Evolutionary conservation across 2,113 vertebrate genomes (phyloP).

Genomic region (Mustelus asterias): DNA sequence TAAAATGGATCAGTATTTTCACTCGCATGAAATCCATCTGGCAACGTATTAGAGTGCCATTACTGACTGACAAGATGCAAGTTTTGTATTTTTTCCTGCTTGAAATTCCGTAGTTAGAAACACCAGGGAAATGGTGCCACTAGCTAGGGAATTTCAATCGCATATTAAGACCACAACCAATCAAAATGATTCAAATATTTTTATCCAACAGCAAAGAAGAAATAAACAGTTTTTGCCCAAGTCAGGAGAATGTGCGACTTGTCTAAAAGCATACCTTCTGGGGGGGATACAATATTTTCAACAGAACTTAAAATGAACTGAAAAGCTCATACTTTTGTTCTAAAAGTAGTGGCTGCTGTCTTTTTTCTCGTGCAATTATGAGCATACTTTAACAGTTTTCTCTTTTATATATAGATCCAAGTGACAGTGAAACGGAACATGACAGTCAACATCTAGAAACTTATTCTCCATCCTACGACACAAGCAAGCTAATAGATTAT

Average conservation of each 20-base stretch:
- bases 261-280: neutral
- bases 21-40: neutral
- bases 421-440: slow-evolving; percentile 50
- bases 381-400: slow-evolving; percentile 14
- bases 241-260: neutral
- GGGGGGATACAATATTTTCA: neutral
- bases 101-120: neutral
- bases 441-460: slow-evolving; percentile 49
- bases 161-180: neutral
- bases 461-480: slow-evolving; percentile 70
- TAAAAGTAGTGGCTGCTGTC: neutral
- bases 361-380: neutral
- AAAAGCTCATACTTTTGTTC: neutral
- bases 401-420: slow-evolving; percentile 50
- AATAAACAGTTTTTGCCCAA: neutral
- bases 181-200: neutral
- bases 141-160: too few species aligned
- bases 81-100: too few species aligned
- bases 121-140: neutral
- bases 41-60: neutral
- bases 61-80: neutral
- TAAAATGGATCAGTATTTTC: neutral
- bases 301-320: neutral
- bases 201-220: neutral
- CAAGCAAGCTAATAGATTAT: slow-evolving; percentile 85